Base-by-base conservation (phyloP, 2,888 invertebrate genomes). In the Pteria penguin region DNA sequence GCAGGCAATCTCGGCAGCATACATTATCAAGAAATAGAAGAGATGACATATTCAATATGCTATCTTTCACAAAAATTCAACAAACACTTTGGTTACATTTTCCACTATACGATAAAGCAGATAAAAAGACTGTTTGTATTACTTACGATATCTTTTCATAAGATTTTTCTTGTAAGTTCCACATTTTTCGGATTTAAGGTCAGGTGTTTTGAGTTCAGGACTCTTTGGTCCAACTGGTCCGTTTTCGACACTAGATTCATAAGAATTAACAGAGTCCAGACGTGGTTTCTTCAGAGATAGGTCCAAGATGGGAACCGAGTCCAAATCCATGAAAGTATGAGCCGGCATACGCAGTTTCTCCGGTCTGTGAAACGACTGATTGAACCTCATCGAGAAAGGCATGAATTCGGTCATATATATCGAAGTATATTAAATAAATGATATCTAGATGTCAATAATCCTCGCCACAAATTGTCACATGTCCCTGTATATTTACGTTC, bases 121-220 rank as follows among this genome's bases (percentile, higher is more conserved):
- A n/a, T n/a, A n/a, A n/a, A n/a, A n/a, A n/a, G n/a, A n/a, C n/a
- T n/a, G n/a, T n/a, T n/a, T n/a, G n/a, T n/a, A n/a, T n/a, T 71
- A 85, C 85, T 85, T 82, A 85, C 85, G 80, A 67, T 85, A 85
- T 68, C 85, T 79, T 66, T 83, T 84, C 58, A 84, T 75, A n/a
- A 85, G 80, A 66, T 83, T 80, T 73, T 85, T 85, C 78, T 85
- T 85, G 78, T 83, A 85, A 5, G 84, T 85, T 22, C 79, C 81
- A 22, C 79, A 29, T 77, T 73, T 73, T 69, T 70, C 54, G 2
- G 62, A 68, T 32, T 54, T 45, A n/a, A 32, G 57, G 24, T 55
- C 55, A 26, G 61, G 29, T 31, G 55, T n/a, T n/a, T 45, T 45
- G 29, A 60, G 45, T 22, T 57, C 32, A 29, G 31, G 60, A 36